phyloP scores from a whole-genome alignment of 2,797 vertebrate genomes.

The Xenops minutus region DNA sequence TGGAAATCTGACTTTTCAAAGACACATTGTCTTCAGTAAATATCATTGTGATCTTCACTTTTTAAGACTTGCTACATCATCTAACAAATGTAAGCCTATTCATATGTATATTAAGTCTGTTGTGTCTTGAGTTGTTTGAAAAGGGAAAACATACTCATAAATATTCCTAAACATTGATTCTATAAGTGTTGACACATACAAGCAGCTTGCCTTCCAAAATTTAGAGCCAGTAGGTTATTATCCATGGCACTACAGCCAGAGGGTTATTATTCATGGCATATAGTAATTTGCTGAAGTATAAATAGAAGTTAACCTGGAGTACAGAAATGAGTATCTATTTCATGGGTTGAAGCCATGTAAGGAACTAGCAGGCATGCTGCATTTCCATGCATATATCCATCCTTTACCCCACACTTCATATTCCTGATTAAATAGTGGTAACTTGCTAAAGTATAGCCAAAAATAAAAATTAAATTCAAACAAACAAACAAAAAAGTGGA shows the following conservation, averaged over 20 bases:
- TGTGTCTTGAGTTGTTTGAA: neutral
- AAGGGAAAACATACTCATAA: neutral
- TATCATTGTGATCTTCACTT: neutral
- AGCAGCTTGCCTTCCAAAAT: neutral
- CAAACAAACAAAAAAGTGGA: fast-evolving
- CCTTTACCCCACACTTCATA: neutral
- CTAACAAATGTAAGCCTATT: neutral
- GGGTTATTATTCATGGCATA: fast-evolving
- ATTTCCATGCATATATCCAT: fast-evolving
- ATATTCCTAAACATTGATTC: neutral
- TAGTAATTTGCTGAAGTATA: neutral
- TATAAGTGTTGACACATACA: neutral
- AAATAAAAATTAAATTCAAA: neutral
- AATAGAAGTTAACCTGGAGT: neutral
- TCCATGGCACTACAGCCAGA: too few relatives aligned
- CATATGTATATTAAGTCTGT: neutral
- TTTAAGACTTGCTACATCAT: neutral
- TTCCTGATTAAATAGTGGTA: neutral
- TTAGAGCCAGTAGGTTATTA: neutral
- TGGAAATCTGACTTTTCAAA: neutral
- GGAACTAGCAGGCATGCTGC: fast-evolving
- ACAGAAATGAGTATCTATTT: neutral
- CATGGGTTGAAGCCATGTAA: fast-evolving
- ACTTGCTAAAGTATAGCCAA: neutral
- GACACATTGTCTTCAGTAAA: neutral